Conservation (phyloP, 1,140 invertebrate species). For the Anadara kagoshimensis region DNA sequence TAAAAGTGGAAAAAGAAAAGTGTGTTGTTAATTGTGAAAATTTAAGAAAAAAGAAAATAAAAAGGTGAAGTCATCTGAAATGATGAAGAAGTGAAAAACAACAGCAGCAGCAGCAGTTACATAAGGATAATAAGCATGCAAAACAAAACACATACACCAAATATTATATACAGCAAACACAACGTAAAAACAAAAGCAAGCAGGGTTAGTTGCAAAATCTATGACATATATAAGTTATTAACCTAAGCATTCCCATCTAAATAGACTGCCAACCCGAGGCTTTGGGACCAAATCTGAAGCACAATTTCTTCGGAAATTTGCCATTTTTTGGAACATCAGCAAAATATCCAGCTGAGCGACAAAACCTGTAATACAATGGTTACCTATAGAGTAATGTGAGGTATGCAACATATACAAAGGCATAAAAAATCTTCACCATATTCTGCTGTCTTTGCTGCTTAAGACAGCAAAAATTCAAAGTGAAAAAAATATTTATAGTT, state of each 20-base stretch:
- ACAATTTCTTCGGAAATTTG: constrained; percentile 76
- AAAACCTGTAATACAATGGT: constrained; percentile 56
- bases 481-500: no score
- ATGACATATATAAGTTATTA: constrained; percentile 45
- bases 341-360: constrained; percentile 58
- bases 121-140: constrained; percentile 75
- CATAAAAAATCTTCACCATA: no score
- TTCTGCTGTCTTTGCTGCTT: no score
- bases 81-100: constrained; percentile 79
- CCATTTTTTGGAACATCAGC: constrained; percentile 75
- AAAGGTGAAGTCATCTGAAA: neutral
- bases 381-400: no score
- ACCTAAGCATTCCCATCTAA: constrained; percentile 48
- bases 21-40: neutral
- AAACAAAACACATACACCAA: neutral
- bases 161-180: constrained; percentile 14
- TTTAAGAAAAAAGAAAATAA: no score
- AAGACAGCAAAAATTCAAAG: no score
- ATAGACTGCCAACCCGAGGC: constrained; percentile 52
- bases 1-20: constrained; percentile 79
- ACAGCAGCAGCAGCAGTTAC: constrained; percentile 45
- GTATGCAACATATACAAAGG: no score
- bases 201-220: constrained; percentile 9
- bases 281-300: constrained; percentile 75
- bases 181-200: constrained; percentile 25